Evolutionary conservation across 2,888 invertebrate genomes (phyloP), one percentile per base, ranked within the genome.

Genomic region (Beris morrisii): DNA sequence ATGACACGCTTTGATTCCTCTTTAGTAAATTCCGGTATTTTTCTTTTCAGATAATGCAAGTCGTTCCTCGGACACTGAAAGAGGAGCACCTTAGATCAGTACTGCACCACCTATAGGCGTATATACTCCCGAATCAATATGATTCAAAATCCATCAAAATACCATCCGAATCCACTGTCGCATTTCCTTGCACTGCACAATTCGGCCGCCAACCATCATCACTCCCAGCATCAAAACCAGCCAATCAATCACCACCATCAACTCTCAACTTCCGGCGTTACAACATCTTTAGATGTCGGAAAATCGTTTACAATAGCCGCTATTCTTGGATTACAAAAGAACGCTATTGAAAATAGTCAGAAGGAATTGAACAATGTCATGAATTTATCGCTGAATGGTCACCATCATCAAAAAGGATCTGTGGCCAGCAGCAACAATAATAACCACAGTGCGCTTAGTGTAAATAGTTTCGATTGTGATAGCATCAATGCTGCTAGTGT

Each of bases 261-360:
- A 73, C 74, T 73, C 74, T 75, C 74, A 75, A 71, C 75, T 76
- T 68, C 31, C 6, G 56, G 72, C 76, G 70, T 75, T 68, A 77
- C 75, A 71, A 77, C 80, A 71, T 76, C 81, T 69, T 76, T 80
- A 71, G 81, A 81, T 72, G 79, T 77, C 67, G 86, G 87, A 50
- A 90, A 90, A 75, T 91, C 92, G 5, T 94, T 94, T 74, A 93
- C 93, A 30, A 94, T 94, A 73, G 93, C 93, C 70, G 92, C 93
- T 70, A 93, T 93, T 74, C 85, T 94, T 73, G 93, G 93, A 0
- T 78, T 92, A 70, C 87, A 89, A 66, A 86, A 80, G 71, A 77
- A 74, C 73, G 74, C 73, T 52, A 73, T 73, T 46, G 73, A 74
- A 44, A 66, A 55, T 22, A 76, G 73, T 53, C 75, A 75, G 65